Evolutionary conservation across 2,888 invertebrate genomes (phyloP), one percentile per base, ranked within the genome.

Genomic region (Chalcis sispes): DNA sequence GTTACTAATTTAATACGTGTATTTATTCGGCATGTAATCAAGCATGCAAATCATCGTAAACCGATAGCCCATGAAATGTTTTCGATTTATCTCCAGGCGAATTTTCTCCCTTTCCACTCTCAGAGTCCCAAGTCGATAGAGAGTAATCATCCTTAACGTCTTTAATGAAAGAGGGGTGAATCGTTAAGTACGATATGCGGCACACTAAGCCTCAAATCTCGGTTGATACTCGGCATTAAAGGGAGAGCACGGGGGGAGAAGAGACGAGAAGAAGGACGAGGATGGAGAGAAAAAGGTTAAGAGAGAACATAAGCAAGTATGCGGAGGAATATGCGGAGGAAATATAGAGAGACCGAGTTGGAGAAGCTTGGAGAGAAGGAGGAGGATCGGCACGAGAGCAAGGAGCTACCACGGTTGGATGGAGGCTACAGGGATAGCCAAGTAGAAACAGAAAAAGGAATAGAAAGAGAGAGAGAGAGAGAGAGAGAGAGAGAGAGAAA

Each of bases 111-210:
- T 32, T 36, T 64, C 64, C 8, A 4, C 15, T 64, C 64, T 48
- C 42, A 27, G 13, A 2, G 32, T 1, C 27, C 61, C 10, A 36
- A 15, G 46, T 46, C 54, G 42, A 36, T 29, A 23, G 80, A 79
- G 77, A 79, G 82, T 82, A 83, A 83, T 82, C 81, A 79, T 85
- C 83, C 81, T 83, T 85, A 83, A 82, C 81, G 81, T 81, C 76
- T 81, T 82, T 85, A 84, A 85, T 84, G 85, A 86, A 84, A 84
- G 81, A 81, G 83, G 64, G 81, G 79, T 81, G 84, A 84, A 85
- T 83, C 80, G 81, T 82, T 84, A 82, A 85, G 80, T 81, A 80
- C 81, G 83, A 82, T 83, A 82, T 76, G 72, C 36, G 18, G 54
- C 10, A 36, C 79, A 80, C 76, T 74, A 78, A 79, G 72, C 77